phyloP scores from a whole-genome alignment of 2,113 vertebrate species.

The Marcusenius ussheri region DNA sequence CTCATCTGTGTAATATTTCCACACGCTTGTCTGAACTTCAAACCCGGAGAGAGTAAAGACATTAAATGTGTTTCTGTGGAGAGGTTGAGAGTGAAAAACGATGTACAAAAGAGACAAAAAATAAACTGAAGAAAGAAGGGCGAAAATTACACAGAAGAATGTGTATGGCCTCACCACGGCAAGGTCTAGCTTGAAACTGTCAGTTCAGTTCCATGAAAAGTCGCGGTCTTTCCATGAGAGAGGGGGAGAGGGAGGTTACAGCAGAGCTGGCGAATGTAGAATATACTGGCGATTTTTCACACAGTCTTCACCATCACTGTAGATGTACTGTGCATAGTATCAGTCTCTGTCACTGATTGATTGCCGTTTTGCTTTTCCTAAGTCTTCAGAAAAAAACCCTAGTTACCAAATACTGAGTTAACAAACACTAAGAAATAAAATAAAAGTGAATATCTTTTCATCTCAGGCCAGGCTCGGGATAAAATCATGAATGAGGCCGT shows the following conservation, averaged over 20 bases:
- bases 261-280: neutral
- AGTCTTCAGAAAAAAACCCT: neutral
- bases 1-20: constrained; percentile 10
- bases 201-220: neutral
- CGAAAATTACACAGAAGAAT: neutral
- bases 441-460: neutral
- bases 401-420: neutral
- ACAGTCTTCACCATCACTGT: neutral
- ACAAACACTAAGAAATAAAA: neutral
- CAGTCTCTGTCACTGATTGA: neutral
- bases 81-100: neutral
- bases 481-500: neutral
- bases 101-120: neutral
- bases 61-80: neutral
- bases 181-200: neutral
- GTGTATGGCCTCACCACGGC: neutral
- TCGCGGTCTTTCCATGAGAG: neutral
- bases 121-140: neutral
- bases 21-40: neutral
- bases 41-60: neutral
- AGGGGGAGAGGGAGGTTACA: neutral
- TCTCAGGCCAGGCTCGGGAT: neutral
- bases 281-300: neutral
- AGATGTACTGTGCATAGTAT: neutral
- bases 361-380: neutral